phyloP scores from a whole-genome alignment of 2,113 vertebrate species.

The Stictonetta naevosa region DNA sequence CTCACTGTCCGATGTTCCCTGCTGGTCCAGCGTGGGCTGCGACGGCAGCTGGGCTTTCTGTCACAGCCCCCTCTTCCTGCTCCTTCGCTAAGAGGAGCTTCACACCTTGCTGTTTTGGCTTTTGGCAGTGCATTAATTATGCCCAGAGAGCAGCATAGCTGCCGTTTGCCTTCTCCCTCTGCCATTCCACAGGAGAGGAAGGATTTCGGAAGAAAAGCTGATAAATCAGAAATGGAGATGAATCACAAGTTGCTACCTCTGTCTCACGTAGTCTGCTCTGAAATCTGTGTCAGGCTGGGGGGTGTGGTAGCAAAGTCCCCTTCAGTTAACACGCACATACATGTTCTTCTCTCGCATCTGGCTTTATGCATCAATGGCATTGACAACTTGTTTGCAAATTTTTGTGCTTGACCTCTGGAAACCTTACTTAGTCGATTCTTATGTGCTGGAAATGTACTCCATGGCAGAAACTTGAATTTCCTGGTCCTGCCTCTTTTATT shows the following conservation, averaged over 20 bases:
- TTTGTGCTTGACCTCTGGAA: not conserved
- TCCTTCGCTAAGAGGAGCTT: not conserved
- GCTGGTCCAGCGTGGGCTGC: no score
- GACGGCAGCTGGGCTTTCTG: not conserved
- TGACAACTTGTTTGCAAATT: not conserved
- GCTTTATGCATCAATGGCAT: not conserved
- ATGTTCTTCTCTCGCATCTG: not conserved
- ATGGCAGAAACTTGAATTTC: not conserved
- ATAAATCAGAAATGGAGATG: not conserved
- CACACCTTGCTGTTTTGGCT: not conserved
- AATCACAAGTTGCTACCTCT: not conserved
- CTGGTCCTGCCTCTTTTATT: not conserved
- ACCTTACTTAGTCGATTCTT: not conserved
- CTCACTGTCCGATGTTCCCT: not conserved
- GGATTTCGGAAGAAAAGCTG: not conserved
- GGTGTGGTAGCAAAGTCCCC: not conserved
- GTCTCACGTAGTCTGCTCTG: not conserved
- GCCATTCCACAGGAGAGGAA: not conserved
- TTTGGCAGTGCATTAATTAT: not conserved
- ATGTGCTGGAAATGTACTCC: not conserved
- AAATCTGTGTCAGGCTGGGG: not conserved
- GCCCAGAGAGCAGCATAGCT: not conserved
- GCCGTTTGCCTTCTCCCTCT: not conserved
- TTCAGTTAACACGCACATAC: accelerated
- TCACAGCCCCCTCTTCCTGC: not conserved